Conservation (phyloP, 2,113 vertebrate genomes). For the Tragelaphus buxtoni region DNA sequence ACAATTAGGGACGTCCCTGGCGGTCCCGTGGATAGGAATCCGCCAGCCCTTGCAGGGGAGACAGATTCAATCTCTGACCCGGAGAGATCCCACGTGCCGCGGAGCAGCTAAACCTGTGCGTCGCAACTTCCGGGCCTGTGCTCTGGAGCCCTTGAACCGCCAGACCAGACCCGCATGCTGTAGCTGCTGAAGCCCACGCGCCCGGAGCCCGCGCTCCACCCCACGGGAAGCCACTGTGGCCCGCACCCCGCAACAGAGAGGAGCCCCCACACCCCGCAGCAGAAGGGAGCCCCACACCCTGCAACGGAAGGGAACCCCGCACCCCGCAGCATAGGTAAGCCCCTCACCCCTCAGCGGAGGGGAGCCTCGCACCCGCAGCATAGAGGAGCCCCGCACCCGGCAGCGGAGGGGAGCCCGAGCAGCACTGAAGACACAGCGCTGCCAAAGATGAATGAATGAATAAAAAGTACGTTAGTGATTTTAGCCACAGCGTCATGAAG, state of each 20-base stretch:
- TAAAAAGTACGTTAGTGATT: not conserved
- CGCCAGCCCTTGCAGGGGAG: not conserved
- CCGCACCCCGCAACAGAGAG: rapidly evolving
- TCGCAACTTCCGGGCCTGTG: not conserved
- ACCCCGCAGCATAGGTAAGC: rapidly evolving
- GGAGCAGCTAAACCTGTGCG: not conserved
- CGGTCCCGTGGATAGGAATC: not conserved
- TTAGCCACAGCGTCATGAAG: not conserved
- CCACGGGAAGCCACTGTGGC: not conserved
- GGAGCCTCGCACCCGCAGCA: rapidly evolving
- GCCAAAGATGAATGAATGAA: not conserved
- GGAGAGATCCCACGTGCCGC: not conserved
- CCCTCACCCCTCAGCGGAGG: rapidly evolving
- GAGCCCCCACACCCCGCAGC: too few relatives aligned
- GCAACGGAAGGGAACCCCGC: rapidly evolving
- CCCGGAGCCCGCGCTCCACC: not conserved
- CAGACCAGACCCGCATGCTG: not conserved
- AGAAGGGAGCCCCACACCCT: rapidly evolving
- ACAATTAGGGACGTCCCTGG: not conserved
- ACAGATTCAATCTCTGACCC: not conserved
- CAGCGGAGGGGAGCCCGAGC: not conserved
- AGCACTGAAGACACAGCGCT: not conserved
- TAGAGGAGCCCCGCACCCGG: too few relatives aligned
- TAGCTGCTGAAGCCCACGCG: not conserved
- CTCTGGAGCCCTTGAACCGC: not conserved